A percentile compares a stretch with the other conserved stretches of the same genome.
Evolutionary conservation across 2,797 vertebrate species (phyloP).

Genomic region (Gephyroberyx darwinii): DNA sequence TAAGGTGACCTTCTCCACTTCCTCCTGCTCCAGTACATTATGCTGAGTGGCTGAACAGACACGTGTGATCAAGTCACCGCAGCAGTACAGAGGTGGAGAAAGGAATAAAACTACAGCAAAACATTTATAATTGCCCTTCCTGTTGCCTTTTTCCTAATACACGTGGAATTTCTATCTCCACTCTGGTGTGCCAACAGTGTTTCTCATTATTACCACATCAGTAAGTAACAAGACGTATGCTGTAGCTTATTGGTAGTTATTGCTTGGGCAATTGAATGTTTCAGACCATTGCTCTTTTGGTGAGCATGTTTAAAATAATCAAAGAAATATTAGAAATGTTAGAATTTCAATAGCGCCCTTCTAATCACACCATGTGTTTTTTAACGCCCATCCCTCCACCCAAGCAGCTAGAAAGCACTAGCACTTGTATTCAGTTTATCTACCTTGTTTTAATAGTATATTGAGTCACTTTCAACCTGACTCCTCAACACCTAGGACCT

Average conservation of each 20-base stretch:
- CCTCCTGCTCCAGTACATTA: conserved; percentile 30
- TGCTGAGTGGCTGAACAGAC: conserved; percentile 1
- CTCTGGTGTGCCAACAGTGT: conserved; percentile 6
- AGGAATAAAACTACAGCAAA: conserved; percentile 21
- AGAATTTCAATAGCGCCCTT: conserved; percentile 19
- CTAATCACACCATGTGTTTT: conserved; percentile 29
- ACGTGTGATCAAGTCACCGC: background rate
- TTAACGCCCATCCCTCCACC: too few relatives aligned
- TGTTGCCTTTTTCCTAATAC: conserved; percentile 1
- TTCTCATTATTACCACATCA: conserved; percentile 36
- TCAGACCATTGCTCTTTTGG: conserved; percentile 6
- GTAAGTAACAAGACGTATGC: conserved; percentile 28
- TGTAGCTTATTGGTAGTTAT: conserved; percentile 35
- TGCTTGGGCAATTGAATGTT: conserved; percentile 27
- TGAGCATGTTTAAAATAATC: conserved; percentile 19
- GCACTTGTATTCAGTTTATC: background rate
- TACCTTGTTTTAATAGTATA: conserved; percentile 27
- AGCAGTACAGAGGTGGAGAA: conserved; percentile 1
- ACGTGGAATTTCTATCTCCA: background rate
- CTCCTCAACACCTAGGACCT: conserved; percentile 8
- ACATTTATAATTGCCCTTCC: background rate
- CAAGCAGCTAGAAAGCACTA: too few relatives aligned
- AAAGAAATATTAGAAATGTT: conserved; percentile 3
- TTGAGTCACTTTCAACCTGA: conserved; percentile 18
- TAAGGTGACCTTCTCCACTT: conserved; percentile 42